Base-by-base conservation (phyloP, 1,140 invertebrate genomes). In the Bombus superbus region DNA sequence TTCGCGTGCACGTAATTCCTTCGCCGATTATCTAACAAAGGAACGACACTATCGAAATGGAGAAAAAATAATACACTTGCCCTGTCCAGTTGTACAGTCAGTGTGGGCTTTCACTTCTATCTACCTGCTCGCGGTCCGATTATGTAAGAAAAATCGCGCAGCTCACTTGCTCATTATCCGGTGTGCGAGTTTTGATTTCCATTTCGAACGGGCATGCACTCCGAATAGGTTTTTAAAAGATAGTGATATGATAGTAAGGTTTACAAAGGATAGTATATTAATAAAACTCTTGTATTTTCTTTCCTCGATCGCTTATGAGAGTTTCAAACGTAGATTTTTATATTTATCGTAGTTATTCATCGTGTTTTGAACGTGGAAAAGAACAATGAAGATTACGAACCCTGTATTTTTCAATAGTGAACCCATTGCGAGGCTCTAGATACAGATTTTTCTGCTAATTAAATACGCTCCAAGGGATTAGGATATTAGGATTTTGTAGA, bases 61-160 rank as follows among this genome's bases (percentile, higher is more conserved):
- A 62, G 22, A 62, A 72, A 42, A 62, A 72, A 81, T 59, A 18
- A 59, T 59, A 72, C 10, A 28, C 32, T 32, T 22, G 25, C 74
- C 22, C 74, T 47, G 66, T 72, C 69, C 68, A 72, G 38, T 81
- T 59, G 72, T 44, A 38, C 44, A 38, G 66, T 42, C 40, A 28
- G 32, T 53, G 3, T 15, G 2, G 1, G 79, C 79, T 81, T 81
- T 81, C 79, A 81, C 79, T 81, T 81, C 47, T 72, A 18, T 53
- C 35, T 62, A 53, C 47, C 28, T 62, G 0, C 38, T 22, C 28
- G 38, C 9, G 18, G 3, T 40, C 11, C 38, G 47, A n/a, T 81
- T 81, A 81, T 47, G 18, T 72, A 81, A 81, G 68, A 59, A 81
- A 81, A 72, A 81, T 81, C 28, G 68, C 38, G 44, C 32, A 44